phyloP scores from a whole-genome alignment of 2,888 invertebrate genomes.

The Oscheius sp. region DNA sequence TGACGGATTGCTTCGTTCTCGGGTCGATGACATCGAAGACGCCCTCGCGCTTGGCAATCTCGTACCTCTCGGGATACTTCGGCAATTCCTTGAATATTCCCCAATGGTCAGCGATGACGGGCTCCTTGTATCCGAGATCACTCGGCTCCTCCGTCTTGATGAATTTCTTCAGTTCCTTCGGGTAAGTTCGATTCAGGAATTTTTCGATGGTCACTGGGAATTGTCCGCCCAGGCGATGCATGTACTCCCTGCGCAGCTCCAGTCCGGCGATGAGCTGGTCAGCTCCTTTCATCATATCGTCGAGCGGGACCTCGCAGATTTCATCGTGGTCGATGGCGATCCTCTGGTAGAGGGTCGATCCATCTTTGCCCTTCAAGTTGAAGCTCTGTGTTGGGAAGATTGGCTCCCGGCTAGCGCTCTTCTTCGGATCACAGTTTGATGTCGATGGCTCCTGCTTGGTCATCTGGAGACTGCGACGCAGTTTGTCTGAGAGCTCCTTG shows the following conservation, averaged over 20 bases:
- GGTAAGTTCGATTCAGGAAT: constrained; percentile 70
- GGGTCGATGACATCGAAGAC: constrained; percentile 57
- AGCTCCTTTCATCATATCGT: constrained; percentile 91
- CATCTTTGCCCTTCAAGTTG: constrained; percentile 63
- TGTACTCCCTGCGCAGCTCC: constrained; percentile 89
- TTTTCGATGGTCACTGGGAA: constrained; percentile 70
- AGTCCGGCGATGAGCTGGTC: constrained; percentile 88
- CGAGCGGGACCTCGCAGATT: constrained; percentile 84
- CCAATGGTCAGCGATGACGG: constrained; percentile 71
- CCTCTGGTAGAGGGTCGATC: constrained; percentile 80
- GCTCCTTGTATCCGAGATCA: constrained; percentile 66
- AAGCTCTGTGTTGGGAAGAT: background rate
- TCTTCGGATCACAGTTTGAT: too few relatives aligned
- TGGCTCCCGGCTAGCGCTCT: background rate
- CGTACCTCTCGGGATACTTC: constrained; percentile 59
- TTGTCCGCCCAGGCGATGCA: constrained; percentile 77
- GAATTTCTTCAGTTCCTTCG: constrained; percentile 65
- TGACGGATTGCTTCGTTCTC: constrained; percentile 52
- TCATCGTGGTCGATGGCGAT: constrained; percentile 96
- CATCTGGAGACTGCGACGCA: constrained; percentile 25
- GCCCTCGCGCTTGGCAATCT: constrained; percentile 62
- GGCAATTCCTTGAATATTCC: constrained; percentile 65
- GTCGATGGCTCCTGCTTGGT: background rate
- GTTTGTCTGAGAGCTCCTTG: constrained; percentile 28
- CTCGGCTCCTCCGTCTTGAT: constrained; percentile 67